A percentile compares a stretch with the other conserved stretches of the same genome.
These are phyloP conservation scores for Temnothorax longispinosus DNA, from an alignment of 1,140 invertebrate species.

Conservation along the genomic window DNA sequence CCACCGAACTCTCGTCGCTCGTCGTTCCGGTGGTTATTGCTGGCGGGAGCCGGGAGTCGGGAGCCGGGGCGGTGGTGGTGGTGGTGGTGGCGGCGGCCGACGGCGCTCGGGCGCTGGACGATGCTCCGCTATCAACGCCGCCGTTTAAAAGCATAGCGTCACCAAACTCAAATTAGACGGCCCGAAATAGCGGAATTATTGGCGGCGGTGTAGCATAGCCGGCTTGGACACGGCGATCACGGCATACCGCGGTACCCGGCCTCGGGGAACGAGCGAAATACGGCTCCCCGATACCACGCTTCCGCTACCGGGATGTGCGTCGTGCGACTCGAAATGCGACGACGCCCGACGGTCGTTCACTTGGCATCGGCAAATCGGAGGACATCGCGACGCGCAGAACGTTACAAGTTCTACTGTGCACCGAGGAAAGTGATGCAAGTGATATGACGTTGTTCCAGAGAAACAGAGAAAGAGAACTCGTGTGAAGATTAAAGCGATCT, in stretches of 20 bases:
- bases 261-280: slow-evolving; percentile 31
- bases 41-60: slow-evolving; percentile 6
- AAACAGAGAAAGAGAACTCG: neutral
- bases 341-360: neutral
- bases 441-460: neutral
- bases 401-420: neutral
- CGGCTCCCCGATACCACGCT: slow-evolving; percentile 18
- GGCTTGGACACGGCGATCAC: slow-evolving; percentile 61
- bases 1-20: slow-evolving; percentile 66
- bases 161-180: slow-evolving; percentile 82
- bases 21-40: slow-evolving; percentile 73
- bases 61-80: neutral
- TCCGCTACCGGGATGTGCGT: slow-evolving; percentile 63
- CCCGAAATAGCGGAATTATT: slow-evolving; percentile 84
- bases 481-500: neutral
- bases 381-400: neutral
- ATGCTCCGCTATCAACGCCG: slow-evolving; percentile 65
- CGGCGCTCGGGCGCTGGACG: slow-evolving; percentile 56
- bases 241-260: slow-evolving; percentile 54
- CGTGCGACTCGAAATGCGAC: neutral
- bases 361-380: neutral
- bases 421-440: slow-evolving; percentile 8
- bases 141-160: slow-evolving; percentile 82
- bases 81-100: slow-evolving; percentile 26
- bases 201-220: slow-evolving; percentile 72